Evolutionary conservation across 2,888 invertebrate species (phyloP), one percentile per base, ranked within the genome.

Genomic region (Xylocampa areola): DNA sequence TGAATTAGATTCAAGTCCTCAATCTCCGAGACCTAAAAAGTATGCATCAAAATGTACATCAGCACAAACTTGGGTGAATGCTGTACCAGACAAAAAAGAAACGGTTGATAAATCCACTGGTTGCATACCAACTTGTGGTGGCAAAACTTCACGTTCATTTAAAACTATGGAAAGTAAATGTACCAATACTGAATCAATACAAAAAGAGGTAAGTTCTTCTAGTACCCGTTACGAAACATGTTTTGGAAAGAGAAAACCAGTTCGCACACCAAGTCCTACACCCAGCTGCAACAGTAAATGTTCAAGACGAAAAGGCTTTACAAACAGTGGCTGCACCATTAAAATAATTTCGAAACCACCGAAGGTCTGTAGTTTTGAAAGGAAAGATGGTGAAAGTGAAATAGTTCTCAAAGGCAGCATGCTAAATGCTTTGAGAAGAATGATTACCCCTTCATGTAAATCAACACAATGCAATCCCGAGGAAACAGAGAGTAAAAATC

Each of bases 371-470:
- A 6, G 10, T 10, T 33, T 29, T 27, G 40, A 48, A 3, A 19
- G 23, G 4, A 33, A 13, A 39, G 54, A 59, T 6, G 29, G 54
- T 6, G 39, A 41, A 1, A 17, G 37, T 10, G 33, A 41, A 16
- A 5, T 51, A 5, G 8, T 52, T 3, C 25, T 62, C 1, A 52
- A 11, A 13, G 49, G 43, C 2, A 54, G 39, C 10, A 27, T 58
- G 10, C 10, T 67, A 1, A 61, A 68, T 13, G 44, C 49, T 0
- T 16, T 76, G 16, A 64, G 47, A 10, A 70, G 55, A 21, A 25
- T 70, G 4, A 55, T 64, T 10, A 11, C 68, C 11, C 43, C 63
- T 4, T 6, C 48, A 3, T 10, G 13, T 17, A 27, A 27, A 32
- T 35, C 47, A 2, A 39, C 36, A 4, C 32, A 47, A 21, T 53